These are phyloP conservation scores for Elaphurus davidianus DNA, from an alignment of 2,113 vertebrate genomes.

Conservation along the genomic window DNA sequence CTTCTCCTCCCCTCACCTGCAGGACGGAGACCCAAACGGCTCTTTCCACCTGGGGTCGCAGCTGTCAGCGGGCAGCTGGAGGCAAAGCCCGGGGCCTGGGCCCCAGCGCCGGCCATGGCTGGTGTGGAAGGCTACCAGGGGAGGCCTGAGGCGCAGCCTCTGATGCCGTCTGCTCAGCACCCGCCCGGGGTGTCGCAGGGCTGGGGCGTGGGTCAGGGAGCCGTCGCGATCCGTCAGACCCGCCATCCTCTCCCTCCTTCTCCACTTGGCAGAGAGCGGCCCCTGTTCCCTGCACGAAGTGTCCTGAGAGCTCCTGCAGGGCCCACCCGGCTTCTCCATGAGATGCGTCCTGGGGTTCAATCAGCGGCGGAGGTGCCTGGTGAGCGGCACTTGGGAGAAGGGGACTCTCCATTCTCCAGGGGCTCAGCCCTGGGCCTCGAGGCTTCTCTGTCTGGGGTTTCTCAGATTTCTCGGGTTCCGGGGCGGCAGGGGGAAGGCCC, in stretches of 20 bases:
- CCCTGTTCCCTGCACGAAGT: background rate
- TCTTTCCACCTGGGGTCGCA: background rate
- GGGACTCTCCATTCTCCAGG: background rate
- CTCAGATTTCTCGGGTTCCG: background rate
- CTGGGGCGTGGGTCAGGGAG: background rate
- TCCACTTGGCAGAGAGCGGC: background rate
- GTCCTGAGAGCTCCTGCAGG: background rate
- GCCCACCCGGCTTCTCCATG: rapidly evolving
- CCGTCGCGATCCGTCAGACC: rapidly evolving
- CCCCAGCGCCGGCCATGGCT: rapidly evolving
- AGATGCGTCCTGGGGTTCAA: background rate
- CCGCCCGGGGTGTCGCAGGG: background rate
- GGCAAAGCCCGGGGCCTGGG: background rate
- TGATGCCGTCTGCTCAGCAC: background rate
- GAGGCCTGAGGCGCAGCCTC: background rate
- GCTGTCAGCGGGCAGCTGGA: too few species aligned
- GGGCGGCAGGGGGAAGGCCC: background rate
- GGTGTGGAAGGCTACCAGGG: background rate
- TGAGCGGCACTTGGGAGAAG: background rate
- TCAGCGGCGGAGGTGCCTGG: background rate
- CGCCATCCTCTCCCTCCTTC: too few species aligned
- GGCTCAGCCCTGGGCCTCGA: background rate
- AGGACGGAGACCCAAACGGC: background rate
- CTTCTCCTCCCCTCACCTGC: background rate
- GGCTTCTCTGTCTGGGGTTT: background rate